Conservation (phyloP, 2,888 invertebrate species). For the Pherbina coryleti region DNA sequence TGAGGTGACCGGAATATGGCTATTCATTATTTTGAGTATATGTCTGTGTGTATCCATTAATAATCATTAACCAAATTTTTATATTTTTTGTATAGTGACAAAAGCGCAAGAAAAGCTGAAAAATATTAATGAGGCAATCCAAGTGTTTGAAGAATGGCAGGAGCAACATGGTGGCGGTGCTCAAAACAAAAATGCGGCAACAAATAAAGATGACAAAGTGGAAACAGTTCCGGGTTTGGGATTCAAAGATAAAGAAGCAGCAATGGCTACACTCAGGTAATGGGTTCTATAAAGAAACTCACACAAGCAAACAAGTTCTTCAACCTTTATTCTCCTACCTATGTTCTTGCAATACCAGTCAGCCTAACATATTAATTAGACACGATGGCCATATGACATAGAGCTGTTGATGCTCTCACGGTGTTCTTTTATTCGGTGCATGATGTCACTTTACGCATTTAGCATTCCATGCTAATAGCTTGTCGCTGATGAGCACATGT, state of each 20-base stretch:
- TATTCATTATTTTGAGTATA: neutral
- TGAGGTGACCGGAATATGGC: conserved; percentile 21
- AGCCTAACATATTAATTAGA: neutral
- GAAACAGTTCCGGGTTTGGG: conserved; percentile 81
- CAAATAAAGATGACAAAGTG: conserved; percentile 71
- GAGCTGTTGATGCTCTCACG: neutral
- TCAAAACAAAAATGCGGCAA: conserved; percentile 69
- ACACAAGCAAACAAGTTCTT: conserved; percentile 12
- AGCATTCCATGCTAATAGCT: conserved; percentile 42
- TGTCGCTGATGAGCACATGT: neutral
- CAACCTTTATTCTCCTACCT: neutral
- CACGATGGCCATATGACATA: neutral
- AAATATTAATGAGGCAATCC: conserved; percentile 78
- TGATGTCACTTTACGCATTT: conserved; percentile 60
- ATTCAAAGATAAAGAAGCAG: conserved; percentile 83
- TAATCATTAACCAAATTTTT: neutral
- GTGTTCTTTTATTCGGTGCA: conserved; percentile 29
- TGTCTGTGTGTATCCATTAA: neutral
- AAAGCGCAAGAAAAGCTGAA: conserved; percentile 79
- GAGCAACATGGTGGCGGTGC: conserved; percentile 70
- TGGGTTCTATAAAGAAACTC: conserved; percentile 39
- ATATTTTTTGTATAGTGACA: conserved; percentile 71
- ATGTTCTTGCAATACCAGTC: neutral
- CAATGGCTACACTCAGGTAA: conserved; percentile 76
- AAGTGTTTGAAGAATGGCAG: conserved; percentile 78